These are phyloP conservation scores for Catocala fraxini DNA, from an alignment of 2,888 invertebrate genomes.

Conservation along the genomic window DNA sequence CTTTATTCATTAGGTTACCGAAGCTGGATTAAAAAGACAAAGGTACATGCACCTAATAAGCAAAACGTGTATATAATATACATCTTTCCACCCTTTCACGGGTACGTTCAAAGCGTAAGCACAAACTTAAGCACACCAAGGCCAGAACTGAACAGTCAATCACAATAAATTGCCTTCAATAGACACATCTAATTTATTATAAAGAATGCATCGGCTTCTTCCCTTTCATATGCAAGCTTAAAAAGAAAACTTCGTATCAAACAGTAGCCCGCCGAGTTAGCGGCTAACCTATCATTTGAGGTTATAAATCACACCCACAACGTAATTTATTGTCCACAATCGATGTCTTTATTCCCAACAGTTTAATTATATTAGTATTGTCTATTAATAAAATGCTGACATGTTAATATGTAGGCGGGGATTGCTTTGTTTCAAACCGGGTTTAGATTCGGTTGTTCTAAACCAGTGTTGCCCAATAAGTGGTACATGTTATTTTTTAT, in stretches of 20 bases:
- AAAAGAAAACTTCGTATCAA: slow-evolving; percentile 17
- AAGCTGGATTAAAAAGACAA: too few species aligned
- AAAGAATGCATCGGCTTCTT: slow-evolving; percentile 6
- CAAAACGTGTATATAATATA: too few species aligned
- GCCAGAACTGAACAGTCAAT: too few species aligned
- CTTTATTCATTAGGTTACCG: too few species aligned
- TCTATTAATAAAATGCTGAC: slow-evolving; percentile 65
- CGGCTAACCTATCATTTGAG: slow-evolving; percentile 43
- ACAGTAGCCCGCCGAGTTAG: slow-evolving; percentile 43
- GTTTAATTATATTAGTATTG: slow-evolving; percentile 62
- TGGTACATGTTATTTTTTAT: too few species aligned
- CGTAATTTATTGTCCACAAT: slow-evolving; percentile 42
- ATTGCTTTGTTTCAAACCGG: slow-evolving; percentile 26
- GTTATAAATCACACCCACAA: slow-evolving; percentile 52
- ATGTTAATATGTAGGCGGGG: slow-evolving; percentile 58
- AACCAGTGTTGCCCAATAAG: too few species aligned
- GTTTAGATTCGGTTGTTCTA: neutral
- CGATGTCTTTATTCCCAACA: slow-evolving; percentile 50
- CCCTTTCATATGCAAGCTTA: neutral
- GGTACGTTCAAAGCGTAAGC: too few species aligned
- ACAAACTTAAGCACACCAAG: too few species aligned
- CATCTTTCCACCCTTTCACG: too few species aligned
- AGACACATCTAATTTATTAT: neutral
- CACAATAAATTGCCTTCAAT: too few species aligned
- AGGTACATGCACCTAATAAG: too few species aligned